Conservation (phyloP, 35 echinoderm and acorn worm species). For the Heliocidaris tuberculata region DNA sequence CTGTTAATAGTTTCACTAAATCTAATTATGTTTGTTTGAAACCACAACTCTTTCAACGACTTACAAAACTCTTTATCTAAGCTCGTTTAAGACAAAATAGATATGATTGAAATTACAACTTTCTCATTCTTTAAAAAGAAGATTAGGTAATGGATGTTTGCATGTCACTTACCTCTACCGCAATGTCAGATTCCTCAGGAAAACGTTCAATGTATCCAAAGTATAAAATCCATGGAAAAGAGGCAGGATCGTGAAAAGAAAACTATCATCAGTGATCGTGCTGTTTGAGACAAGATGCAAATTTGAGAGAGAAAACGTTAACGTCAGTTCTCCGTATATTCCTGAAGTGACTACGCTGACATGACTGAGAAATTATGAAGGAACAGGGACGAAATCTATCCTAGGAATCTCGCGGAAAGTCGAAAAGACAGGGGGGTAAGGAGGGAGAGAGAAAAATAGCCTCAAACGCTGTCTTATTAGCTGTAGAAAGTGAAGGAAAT, state of each 20-base stretch:
- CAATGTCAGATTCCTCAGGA: neutral
- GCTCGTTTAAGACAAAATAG: too few species aligned
- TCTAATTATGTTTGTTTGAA: too few species aligned
- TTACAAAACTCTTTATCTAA: too few species aligned
- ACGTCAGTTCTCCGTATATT: neutral
- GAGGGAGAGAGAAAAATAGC: slow-evolving; percentile 23
- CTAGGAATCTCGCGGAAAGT: neutral
- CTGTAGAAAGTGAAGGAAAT: neutral
- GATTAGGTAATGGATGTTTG: neutral
- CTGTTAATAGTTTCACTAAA: too few species aligned
- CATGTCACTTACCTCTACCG: neutral
- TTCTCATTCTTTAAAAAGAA: neutral
- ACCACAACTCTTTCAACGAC: too few species aligned
- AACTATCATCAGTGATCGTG: neutral
- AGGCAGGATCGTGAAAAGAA: neutral
- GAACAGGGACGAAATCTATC: neutral
- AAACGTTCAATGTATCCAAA: neutral
- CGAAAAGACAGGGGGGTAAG: neutral
- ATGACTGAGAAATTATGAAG: neutral
- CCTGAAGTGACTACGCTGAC: neutral
- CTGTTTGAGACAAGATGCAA: neutral
- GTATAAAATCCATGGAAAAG: neutral
- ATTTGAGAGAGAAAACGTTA: neutral
- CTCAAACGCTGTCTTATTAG: slow-evolving; percentile 23
- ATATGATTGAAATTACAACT: too few species aligned